These are phyloP conservation scores for Apteryx mantelli DNA, from an alignment of 2,113 vertebrate genomes.

Conservation along the genomic window DNA sequence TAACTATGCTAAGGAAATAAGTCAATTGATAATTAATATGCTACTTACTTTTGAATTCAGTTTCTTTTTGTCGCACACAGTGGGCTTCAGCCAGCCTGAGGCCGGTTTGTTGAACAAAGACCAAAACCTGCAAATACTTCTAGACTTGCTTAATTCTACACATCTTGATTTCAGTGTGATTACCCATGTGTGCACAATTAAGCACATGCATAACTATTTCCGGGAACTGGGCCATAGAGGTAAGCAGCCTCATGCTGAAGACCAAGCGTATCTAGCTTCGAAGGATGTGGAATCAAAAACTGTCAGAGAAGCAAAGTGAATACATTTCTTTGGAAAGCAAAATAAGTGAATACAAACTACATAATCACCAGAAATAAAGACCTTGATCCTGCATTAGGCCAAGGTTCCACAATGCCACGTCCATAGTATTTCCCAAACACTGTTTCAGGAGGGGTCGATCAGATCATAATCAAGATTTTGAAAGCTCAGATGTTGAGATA, in stretches of 20 bases:
- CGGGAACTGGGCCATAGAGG: conserved; percentile 43
- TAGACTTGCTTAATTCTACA: conserved; percentile 56
- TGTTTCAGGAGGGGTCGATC: background rate
- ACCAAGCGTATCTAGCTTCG: conserved; percentile 4
- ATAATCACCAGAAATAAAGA: background rate
- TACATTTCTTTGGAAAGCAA: background rate
- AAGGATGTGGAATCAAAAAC: background rate
- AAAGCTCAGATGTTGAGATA: background rate
- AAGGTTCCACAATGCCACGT: background rate
- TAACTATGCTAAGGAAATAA: conserved; percentile 43
- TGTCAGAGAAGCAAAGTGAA: background rate
- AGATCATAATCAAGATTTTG: background rate
- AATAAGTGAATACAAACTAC: background rate
- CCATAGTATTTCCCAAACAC: background rate
- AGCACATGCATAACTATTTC: conserved; percentile 41
- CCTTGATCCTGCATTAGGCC: background rate
- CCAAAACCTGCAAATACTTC: conserved; percentile 57
- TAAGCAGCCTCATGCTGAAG: background rate
- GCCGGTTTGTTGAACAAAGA: conserved; percentile 47
- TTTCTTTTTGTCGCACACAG: background rate
- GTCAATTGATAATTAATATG: conserved; percentile 28
- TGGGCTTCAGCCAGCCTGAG: conserved; percentile 22
- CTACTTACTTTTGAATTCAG: background rate
- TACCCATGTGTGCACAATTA: conserved; percentile 64
- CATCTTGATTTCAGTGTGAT: conserved; percentile 46